Evolutionary conservation across 2,888 invertebrate genomes (phyloP).

Genomic region (Bombyx huttoni): DNA sequence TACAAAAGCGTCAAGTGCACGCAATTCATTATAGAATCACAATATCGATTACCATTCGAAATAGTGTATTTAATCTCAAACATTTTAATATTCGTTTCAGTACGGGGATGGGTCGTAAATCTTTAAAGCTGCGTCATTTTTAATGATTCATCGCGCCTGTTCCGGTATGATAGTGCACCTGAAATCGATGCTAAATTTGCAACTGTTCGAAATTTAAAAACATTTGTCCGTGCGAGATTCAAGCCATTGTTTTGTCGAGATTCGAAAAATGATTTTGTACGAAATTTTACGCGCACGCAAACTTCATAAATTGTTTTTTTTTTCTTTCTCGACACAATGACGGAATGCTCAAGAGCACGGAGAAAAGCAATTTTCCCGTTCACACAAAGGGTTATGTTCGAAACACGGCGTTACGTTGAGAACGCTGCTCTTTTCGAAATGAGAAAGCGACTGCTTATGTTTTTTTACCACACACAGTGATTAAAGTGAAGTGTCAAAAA

Average conservation of each 20-base stretch:
- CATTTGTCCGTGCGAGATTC: no score
- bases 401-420: conserved; percentile 29
- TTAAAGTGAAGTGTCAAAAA: conserved; percentile 71
- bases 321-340: conserved; percentile 3
- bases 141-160: conserved; percentile 34
- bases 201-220: no score
- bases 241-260: no score
- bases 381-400: conserved; percentile 35
- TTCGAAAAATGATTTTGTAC: no score
- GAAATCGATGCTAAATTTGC: conserved; percentile 2
- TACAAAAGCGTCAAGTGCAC: not conserved
- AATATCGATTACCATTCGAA: conserved; percentile 34
- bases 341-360: conserved; percentile 19
- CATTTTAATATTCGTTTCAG: conserved; percentile 36
- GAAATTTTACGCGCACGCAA: no score
- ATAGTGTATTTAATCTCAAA: conserved; percentile 42
- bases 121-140: conserved; percentile 32
- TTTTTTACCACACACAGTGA: conserved; percentile 63
- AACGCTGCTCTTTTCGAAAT: conserved; percentile 61
- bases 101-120: conserved; percentile 52
- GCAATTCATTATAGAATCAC: conserved; percentile 21
- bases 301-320: no score
- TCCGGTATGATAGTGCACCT: conserved; percentile 12
- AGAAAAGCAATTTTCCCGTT: conserved; percentile 29
- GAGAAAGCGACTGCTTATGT: conserved; percentile 58